Percentiles rank a stretch among this genome's conserved stretches.
Conservation (phyloP, 2,797 vertebrate genomes). For the Pitangus sulphuratus region DNA sequence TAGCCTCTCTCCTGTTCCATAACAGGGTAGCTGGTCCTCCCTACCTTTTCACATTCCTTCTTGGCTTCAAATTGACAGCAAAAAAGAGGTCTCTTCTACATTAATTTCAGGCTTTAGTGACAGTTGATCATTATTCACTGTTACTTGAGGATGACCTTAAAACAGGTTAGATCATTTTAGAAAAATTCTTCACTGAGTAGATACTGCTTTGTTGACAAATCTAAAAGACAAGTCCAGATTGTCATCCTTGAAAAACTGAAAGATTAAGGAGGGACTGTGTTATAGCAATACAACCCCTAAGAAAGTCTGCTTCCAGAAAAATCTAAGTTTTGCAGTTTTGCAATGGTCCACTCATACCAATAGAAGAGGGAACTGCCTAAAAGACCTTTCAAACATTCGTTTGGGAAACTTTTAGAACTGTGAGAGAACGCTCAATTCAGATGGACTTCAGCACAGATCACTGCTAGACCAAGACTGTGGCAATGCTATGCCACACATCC, state of each 20-base stretch:
- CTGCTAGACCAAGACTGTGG: background rate
- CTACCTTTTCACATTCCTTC: background rate
- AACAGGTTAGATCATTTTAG: background rate
- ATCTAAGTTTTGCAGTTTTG: background rate
- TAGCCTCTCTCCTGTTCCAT: background rate
- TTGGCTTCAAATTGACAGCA: background rate
- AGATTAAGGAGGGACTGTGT: background rate
- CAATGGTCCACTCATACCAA: background rate
- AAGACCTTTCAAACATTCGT: background rate
- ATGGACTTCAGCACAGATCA: background rate
- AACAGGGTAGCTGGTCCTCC: background rate
- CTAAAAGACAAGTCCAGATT: background rate
- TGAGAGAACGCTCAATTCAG: background rate
- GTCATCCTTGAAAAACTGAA: background rate
- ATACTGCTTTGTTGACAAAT: background rate
- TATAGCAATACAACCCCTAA: background rate
- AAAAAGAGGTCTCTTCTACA: background rate
- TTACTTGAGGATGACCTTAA: background rate
- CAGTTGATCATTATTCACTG: background rate
- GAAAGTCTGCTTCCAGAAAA: background rate
- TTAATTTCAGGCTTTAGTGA: background rate
- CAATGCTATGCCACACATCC: background rate
- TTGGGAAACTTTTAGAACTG: background rate
- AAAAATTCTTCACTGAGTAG: background rate
- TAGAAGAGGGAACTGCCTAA: background rate